Evolutionary conservation across 1,140 invertebrate genomes (phyloP).

Genomic region (Dinothrombium tinctorium): DNA sequence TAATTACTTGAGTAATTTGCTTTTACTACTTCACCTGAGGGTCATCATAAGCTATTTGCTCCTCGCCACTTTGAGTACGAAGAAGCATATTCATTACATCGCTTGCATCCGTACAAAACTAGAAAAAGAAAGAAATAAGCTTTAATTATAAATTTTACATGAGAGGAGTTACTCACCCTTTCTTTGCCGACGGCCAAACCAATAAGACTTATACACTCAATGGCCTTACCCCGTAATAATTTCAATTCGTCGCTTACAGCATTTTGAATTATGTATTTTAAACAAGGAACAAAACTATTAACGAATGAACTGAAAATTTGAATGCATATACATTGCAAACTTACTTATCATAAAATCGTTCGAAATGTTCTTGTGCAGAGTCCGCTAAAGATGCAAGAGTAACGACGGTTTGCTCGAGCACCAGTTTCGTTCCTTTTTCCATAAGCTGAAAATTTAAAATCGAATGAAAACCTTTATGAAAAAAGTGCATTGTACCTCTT

Average conservation of each 20-base stretch:
- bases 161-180: too few relatives aligned
- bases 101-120: slow-evolving; percentile 73
- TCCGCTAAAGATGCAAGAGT: slow-evolving; percentile 98
- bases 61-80: slow-evolving; percentile 56
- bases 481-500: slow-evolving; percentile 36
- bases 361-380: slow-evolving; percentile 87
- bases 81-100: slow-evolving; percentile 90
- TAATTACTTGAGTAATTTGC: too few relatives aligned
- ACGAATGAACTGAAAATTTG: too few relatives aligned
- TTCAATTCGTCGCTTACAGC: slow-evolving; percentile 64
- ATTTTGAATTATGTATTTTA: slow-evolving; percentile 93
- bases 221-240: slow-evolving; percentile 75
- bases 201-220: slow-evolving; percentile 95
- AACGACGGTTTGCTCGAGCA: slow-evolving; percentile 91
- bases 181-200: slow-evolving; percentile 88
- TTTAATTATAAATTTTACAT: slow-evolving; percentile 14
- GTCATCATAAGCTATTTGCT: slow-evolving; percentile 68
- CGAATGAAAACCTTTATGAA: slow-evolving; percentile 14
- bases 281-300: slow-evolving; percentile 87
- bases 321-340: too few relatives aligned
- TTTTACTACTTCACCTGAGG: too few relatives aligned
- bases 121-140: slow-evolving; percentile 11
- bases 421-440: slow-evolving; percentile 77
- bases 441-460: too few relatives aligned
- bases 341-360: slow-evolving; percentile 38